phyloP scores from a whole-genome alignment of 2,797 vertebrate species.

The Leucoraja ocellata region DNA sequence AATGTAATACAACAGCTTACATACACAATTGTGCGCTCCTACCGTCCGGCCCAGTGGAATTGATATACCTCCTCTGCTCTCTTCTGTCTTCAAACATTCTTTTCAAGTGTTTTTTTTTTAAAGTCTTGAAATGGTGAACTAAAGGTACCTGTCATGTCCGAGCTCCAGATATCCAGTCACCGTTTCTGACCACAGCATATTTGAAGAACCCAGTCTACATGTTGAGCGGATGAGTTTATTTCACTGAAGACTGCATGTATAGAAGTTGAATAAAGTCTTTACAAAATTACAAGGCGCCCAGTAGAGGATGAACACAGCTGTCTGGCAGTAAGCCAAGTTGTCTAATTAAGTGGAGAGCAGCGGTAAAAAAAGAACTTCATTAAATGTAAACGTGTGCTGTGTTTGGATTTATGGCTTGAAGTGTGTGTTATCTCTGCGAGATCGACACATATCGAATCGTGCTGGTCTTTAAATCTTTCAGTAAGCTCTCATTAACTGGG shows the following conservation, averaged over 20 bases:
- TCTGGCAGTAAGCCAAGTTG: conserved; percentile 10
- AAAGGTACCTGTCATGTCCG: background rate
- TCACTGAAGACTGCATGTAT: background rate
- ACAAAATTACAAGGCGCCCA: background rate
- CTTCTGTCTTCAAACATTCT: conserved; percentile 23
- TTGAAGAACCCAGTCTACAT: conserved; percentile 6
- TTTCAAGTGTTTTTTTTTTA: conserved; percentile 5
- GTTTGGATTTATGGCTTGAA: conserved; percentile 35
- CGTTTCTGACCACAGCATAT: background rate
- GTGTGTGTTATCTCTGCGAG: conserved; percentile 13
- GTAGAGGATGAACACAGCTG: background rate
- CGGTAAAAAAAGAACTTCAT: background rate
- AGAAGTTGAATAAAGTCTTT: conserved; percentile 23
- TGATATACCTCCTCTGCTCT: conserved; percentile 34
- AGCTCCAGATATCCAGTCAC: background rate
- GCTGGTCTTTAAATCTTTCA: conserved; percentile 29
- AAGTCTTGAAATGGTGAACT: conserved; percentile 4
- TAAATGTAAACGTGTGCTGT: conserved; percentile 26
- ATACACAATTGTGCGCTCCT: background rate
- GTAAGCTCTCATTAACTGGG: conserved; percentile 32
- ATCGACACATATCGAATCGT: background rate
- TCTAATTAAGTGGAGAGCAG: background rate
- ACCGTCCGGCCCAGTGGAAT: conserved; percentile 19
- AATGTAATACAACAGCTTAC: conserved; percentile 16
- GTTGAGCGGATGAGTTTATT: background rate